Percentiles rank a stretch among this genome's conserved stretches.
phyloP scores from a whole-genome alignment of 2,797 vertebrate genomes.

The Danio albolineatus region DNA sequence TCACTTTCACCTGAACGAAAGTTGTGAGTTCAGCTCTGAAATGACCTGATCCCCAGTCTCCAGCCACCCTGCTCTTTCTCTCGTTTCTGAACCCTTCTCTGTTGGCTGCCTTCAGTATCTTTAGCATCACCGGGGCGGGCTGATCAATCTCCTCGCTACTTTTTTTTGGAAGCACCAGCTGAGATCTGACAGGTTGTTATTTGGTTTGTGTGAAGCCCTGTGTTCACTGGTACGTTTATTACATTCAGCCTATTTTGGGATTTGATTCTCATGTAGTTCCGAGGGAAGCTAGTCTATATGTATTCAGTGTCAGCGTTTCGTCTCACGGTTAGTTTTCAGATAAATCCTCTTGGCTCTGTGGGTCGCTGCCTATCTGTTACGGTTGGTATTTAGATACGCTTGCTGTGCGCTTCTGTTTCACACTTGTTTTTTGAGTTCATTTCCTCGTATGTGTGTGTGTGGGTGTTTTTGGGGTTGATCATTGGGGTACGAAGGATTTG shows the following conservation, averaged over 20 bases:
- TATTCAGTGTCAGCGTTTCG: constrained; percentile 22
- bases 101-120: neutral
- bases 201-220: constrained; percentile 29
- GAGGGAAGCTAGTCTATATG: constrained; percentile 26
- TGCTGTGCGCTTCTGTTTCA: constrained; percentile 18
- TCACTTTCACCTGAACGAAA: constrained; percentile 5
- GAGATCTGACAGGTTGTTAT: constrained; percentile 26
- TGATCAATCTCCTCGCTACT: constrained; percentile 9
- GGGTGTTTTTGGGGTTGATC: constrained; percentile 1
- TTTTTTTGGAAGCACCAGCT: constrained; percentile 9
- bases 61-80: neutral
- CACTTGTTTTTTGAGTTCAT: constrained; percentile 15
- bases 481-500: constrained; percentile 17
- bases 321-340: constrained; percentile 36
- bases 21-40: neutral
- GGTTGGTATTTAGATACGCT: constrained; percentile 27
- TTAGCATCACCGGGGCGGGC: neutral
- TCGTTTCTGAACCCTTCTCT: neutral
- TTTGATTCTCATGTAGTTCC: constrained; percentile 6
- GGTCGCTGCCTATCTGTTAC: constrained; percentile 28
- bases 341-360: constrained; percentile 31
- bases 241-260: constrained; percentile 8
- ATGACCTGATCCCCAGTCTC: neutral
- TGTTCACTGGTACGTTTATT: constrained; percentile 17
- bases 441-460: neutral